phyloP scores from a whole-genome alignment of 2,797 vertebrate species.

The Helarctos malayanus region DNA sequence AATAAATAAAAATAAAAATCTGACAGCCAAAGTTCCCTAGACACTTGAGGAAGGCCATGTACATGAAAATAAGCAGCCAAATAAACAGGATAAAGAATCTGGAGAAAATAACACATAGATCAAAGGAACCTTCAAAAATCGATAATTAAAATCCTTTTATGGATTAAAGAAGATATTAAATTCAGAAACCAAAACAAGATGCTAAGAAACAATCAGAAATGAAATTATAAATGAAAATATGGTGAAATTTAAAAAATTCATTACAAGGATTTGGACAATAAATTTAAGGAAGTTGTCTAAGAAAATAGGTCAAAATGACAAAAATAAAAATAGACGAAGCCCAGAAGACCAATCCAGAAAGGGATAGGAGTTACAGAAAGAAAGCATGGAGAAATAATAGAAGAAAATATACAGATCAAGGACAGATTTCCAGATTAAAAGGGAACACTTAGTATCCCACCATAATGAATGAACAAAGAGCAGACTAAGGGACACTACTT shows the following conservation, averaged over 20 bases:
- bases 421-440: background rate
- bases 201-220: background rate
- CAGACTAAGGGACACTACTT: background rate
- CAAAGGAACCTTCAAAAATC: conserved; percentile 3
- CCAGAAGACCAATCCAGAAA: background rate
- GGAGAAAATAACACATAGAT: background rate
- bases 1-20: too few relatives aligned
- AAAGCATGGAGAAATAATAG: background rate
- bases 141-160: background rate
- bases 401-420: background rate
- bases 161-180: background rate
- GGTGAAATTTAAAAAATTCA: background rate
- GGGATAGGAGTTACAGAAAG: background rate
- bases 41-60: background rate
- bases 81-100: background rate
- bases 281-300: background rate
- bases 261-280: background rate
- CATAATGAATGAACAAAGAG: background rate
- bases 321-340: background rate
- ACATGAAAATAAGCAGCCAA: background rate
- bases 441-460: background rate
- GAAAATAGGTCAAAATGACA: background rate
- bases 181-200: conserved; percentile 29
- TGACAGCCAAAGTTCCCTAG: background rate
- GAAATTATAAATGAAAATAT: background rate